These are phyloP conservation scores for Stenodera caucasica DNA, from an alignment of 2,888 invertebrate genomes.

Conservation along the genomic window DNA sequence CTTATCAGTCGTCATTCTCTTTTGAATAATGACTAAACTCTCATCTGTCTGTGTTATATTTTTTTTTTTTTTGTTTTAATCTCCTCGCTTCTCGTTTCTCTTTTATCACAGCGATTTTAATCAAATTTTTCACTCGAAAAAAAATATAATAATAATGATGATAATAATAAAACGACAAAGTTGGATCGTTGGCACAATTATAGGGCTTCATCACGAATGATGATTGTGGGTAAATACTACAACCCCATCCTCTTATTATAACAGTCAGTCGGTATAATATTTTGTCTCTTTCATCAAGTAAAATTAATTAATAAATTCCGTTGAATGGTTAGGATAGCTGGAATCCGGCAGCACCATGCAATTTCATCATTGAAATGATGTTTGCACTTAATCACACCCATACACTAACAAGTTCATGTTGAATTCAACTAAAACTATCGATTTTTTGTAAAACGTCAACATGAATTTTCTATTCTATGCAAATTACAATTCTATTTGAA, in stretches of 20 bases:
- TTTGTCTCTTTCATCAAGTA: background rate
- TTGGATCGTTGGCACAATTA: background rate
- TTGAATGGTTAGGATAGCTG: background rate
- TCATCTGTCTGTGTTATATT: too few species aligned
- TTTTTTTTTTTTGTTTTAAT: background rate
- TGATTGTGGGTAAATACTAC: background rate
- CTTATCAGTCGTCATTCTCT: background rate
- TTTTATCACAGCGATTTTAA: background rate
- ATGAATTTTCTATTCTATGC: too few species aligned
- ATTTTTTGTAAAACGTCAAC: background rate
- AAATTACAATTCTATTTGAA: too few species aligned
- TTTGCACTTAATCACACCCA: background rate
- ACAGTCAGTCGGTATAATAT: too few species aligned
- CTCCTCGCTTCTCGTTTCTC: background rate
- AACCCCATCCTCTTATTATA: background rate
- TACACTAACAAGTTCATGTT: background rate
- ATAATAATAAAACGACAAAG: background rate
- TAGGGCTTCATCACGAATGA: background rate
- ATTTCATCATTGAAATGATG: background rate
- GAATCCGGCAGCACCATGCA: background rate
- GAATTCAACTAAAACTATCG: background rate
- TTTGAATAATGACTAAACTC: background rate
- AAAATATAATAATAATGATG: background rate
- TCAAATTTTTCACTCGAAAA: background rate
- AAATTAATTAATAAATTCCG: constrained; percentile 6